These are phyloP conservation scores for Dryadula phaetusa DNA, from an alignment of 2,888 invertebrate species.

Conservation along the genomic window DNA sequence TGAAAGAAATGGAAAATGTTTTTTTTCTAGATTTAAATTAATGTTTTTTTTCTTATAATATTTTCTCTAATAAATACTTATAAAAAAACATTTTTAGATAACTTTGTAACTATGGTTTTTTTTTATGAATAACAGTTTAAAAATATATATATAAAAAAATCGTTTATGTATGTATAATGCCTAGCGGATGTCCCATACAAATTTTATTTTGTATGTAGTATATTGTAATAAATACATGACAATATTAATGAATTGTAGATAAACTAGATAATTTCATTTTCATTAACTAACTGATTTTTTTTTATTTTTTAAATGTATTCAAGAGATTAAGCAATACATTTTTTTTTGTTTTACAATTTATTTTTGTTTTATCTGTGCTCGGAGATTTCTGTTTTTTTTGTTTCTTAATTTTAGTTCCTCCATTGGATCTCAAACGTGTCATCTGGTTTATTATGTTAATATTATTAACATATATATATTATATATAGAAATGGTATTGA, in stretches of 20 bases:
- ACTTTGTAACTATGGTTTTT: not conserved
- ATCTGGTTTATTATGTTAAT: constrained; percentile 65
- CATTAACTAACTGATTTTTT: not conserved
- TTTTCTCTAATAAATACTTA: too few species aligned
- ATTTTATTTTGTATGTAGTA: constrained; percentile 47
- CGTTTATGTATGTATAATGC: not conserved
- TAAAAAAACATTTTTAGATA: too few species aligned
- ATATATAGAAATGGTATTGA: constrained; percentile 28
- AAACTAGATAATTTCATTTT: constrained; percentile 41
- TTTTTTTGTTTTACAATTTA: not conserved
- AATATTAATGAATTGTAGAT: constrained; percentile 65
- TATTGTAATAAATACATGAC: constrained; percentile 70
- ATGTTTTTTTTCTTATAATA: not conserved
- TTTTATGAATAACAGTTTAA: not conserved
- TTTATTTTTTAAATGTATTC: constrained; percentile 31
- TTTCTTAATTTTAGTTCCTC: constrained; percentile 65
- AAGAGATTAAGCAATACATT: not conserved
- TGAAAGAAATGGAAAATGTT: not conserved
- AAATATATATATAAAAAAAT: constrained; percentile 36
- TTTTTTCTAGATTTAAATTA: not conserved
- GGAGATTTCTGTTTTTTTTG: not conserved
- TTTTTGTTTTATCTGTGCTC: not conserved
- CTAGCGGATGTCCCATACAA: not conserved
- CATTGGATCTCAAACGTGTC: constrained; percentile 73
- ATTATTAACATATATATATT: constrained; percentile 51